Percentiles rank a stretch among this genome's conserved stretches.
Evolutionary conservation across 35 echinoderm and acorn worm species (phyloP).

Genomic region (Acanthaster planci): DNA sequence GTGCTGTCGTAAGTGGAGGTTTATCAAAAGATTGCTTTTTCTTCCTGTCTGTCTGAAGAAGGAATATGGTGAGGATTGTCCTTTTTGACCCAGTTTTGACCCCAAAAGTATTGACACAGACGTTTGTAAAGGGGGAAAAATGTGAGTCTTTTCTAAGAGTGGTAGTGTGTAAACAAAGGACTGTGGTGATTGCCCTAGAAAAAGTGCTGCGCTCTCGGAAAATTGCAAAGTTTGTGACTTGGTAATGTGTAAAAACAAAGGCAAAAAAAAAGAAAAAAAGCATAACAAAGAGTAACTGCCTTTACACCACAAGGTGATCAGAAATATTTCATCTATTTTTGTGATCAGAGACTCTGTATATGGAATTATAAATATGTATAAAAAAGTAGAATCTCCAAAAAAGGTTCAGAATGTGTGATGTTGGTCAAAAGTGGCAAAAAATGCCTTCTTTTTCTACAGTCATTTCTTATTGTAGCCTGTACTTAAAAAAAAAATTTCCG

Average conservation of each 20-base stretch:
- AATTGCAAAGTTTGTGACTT: not conserved
- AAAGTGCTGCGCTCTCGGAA: no score
- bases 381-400: not conserved
- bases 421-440: not conserved
- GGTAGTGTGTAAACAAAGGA: no score
- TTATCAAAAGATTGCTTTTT: no score
- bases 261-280: conserved; percentile 1
- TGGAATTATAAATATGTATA: conserved; percentile 26
- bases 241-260: not conserved
- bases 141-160: no score
- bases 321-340: conserved; percentile 21
- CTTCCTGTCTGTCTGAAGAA: no score
- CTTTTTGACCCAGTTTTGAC: no score
- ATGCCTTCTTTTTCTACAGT: conserved; percentile 24
- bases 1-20: no score
- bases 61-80: no score
- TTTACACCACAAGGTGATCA: not conserved
- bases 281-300: not conserved
- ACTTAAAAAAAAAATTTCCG: conserved; percentile 4
- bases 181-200: no score
- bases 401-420: conserved; percentile 1
- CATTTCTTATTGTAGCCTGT: conserved; percentile 2
- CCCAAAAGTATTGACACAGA: no score
- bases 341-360: conserved; percentile 19
- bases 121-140: no score